phyloP scores from a whole-genome alignment of 2,113 vertebrate species.

The Pogona vitticeps region DNA sequence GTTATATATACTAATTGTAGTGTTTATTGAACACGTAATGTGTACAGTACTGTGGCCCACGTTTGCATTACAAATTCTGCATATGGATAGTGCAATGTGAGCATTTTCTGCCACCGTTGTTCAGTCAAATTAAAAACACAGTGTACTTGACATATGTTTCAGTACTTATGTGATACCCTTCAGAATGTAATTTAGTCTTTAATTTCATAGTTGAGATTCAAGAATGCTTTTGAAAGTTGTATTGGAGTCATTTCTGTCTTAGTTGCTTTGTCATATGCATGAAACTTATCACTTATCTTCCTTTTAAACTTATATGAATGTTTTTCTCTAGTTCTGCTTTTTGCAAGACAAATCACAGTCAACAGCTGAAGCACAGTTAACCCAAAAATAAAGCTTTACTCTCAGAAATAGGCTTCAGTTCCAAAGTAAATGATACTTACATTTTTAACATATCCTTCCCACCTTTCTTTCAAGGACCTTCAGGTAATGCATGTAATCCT shows the following conservation, averaged over 20 bases:
- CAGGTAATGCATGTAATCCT: too few species aligned
- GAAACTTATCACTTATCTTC: neutral
- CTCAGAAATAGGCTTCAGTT: neutral
- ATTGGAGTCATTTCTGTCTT: neutral
- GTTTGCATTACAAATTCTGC: neutral
- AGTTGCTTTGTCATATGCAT: neutral
- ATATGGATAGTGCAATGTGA: neutral
- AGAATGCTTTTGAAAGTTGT: slow-evolving; percentile 4
- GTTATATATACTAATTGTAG: neutral
- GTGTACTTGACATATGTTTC: neutral
- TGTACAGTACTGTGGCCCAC: neutral
- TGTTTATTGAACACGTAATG: too few species aligned
- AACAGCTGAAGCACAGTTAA: neutral
- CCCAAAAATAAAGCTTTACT: neutral
- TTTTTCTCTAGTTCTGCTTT: neutral
- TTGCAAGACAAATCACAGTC: neutral
- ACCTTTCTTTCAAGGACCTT: too few species aligned
- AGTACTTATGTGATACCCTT: neutral
- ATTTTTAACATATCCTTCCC: neutral
- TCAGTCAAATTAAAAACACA: neutral
- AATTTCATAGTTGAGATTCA: neutral
- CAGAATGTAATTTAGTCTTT: neutral
- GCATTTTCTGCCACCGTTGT: neutral
- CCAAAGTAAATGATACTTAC: neutral
- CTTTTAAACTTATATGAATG: neutral